Evolutionary conservation across 2,797 vertebrate species (phyloP), one percentile per base, ranked within the genome.

Genomic region (Tadarida brasiliensis): DNA sequence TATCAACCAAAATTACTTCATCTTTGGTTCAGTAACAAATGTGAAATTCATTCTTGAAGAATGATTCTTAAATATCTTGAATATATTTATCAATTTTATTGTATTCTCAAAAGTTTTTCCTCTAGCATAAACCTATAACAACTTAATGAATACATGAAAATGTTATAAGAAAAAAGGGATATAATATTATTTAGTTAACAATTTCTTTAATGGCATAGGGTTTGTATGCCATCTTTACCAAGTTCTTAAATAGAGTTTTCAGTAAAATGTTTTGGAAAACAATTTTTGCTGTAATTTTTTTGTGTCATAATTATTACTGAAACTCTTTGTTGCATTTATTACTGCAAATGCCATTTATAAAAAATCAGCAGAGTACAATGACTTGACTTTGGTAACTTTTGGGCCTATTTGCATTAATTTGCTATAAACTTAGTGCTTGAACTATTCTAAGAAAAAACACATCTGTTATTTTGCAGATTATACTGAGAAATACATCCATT

Each of bases 321-420:
- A 95, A 90, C 5, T 77, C 22, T 81, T 68, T 70, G 57, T 90
- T 90, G 24, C 12, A 26, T 88, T 65, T 56, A 74, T 91, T 81
- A 68, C 51, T 76, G 35, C 8, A 59, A 91, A 81, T 74, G 15
- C 2, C 44, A 76, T 95, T 91, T 81, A 47, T 70, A 70, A 89
- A 17, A 8, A 83, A 57, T 74, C 44, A 70, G 68, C 44, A 81
- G 1, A 90, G 51, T 89, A 73, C 94, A 89, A 74, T 70, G 12
- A 67, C 2, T 54, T 82, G 49, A 68, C 26, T 87, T 73, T 26
- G 57, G 76, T 57, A 65, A 51, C 51, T 7, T 57, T 67, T 57
- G 33, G 49, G 4, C 5, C 33, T 87, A 22, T 84, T 88, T 94
- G 20, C 44, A 63, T 85, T 91, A 77, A 71, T 88, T 84, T 88